phyloP scores from a whole-genome alignment of 2,113 vertebrate species.

The Planiliza haematocheilus region DNA sequence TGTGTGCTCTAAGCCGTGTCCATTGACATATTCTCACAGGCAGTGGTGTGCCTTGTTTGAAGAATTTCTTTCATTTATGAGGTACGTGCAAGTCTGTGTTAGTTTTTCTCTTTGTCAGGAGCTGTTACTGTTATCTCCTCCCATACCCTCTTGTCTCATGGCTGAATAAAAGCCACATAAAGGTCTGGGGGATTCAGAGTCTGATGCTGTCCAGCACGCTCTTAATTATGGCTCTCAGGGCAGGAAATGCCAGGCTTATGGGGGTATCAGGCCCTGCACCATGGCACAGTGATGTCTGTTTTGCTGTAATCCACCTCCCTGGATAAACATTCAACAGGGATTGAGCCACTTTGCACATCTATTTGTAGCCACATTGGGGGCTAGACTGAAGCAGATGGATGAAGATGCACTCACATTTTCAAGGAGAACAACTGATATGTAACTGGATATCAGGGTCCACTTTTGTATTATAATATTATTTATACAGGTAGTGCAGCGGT shows the following conservation, averaged over 20 bases:
- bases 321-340: constrained; percentile 76
- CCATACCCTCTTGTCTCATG: constrained; percentile 46
- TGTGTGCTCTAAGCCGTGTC: constrained; percentile 25
- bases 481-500: neutral
- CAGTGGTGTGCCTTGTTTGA: constrained; percentile 35
- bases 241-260: constrained; percentile 79
- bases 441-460: constrained; percentile 18
- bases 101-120: constrained; percentile 50
- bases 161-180: constrained; percentile 68
- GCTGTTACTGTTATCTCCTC: constrained; percentile 51
- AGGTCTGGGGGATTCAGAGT: constrained; percentile 65
- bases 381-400: constrained; percentile 36
- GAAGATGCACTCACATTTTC: constrained; percentile 25
- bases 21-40: constrained; percentile 27
- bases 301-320: constrained; percentile 72
- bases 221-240: constrained; percentile 76
- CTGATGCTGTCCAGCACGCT: constrained; percentile 63
- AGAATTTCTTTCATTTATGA: constrained; percentile 46
- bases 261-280: constrained; percentile 63
- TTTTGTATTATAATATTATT: constrained; percentile 23
- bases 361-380: constrained; percentile 68
- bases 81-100: constrained; percentile 45
- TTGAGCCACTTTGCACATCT: constrained; percentile 77
- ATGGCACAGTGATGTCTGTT: constrained; percentile 70
- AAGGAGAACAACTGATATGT: constrained; percentile 26